phyloP scores from a whole-genome alignment of 64 coral and sea anemone species.

The Montipora efflorescens region DNA sequence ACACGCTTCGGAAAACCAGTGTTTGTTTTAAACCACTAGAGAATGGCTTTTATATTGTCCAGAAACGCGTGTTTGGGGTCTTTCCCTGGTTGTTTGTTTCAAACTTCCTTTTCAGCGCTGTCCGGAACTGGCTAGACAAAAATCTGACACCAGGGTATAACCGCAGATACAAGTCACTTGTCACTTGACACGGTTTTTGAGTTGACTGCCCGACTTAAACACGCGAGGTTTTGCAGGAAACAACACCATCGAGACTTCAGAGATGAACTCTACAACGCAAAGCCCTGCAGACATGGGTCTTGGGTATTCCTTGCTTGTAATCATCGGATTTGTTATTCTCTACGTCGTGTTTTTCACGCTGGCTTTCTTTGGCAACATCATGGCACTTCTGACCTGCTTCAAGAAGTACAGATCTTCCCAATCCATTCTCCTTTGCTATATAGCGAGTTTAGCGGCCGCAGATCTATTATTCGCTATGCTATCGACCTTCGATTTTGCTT shows the following conservation, averaged over 20 bases:
- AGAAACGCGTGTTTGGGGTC: too few relatives aligned
- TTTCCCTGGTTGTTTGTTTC: too few relatives aligned
- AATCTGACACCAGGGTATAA: too few relatives aligned
- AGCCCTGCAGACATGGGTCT: not conserved
- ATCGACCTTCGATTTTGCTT: constrained; percentile 69
- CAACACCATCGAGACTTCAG: not conserved
- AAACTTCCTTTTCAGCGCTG: too few relatives aligned
- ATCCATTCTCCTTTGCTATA: constrained; percentile 87
- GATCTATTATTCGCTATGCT: constrained; percentile 82
- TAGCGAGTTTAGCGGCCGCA: constrained; percentile 78
- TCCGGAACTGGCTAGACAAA: too few relatives aligned
- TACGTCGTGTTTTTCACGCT: constrained; percentile 70
- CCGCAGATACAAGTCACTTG: too few relatives aligned
- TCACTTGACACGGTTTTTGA: too few relatives aligned
- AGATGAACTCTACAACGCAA: not conserved
- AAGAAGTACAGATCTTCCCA: constrained; percentile 81
- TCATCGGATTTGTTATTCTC: constrained; percentile 41
- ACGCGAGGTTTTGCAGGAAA: not conserved
- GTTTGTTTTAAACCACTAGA: too few relatives aligned
- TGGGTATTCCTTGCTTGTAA: constrained; percentile 1
- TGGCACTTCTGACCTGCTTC: constrained; percentile 85
- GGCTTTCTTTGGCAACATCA: constrained; percentile 75
- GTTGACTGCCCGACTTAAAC: too few relatives aligned
- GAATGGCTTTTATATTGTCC: too few relatives aligned
- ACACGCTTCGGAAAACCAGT: too few relatives aligned